These are phyloP conservation scores for Sminthurides aquaticus DNA, from an alignment of 2,888 invertebrate genomes.

Conservation along the genomic window DNA sequence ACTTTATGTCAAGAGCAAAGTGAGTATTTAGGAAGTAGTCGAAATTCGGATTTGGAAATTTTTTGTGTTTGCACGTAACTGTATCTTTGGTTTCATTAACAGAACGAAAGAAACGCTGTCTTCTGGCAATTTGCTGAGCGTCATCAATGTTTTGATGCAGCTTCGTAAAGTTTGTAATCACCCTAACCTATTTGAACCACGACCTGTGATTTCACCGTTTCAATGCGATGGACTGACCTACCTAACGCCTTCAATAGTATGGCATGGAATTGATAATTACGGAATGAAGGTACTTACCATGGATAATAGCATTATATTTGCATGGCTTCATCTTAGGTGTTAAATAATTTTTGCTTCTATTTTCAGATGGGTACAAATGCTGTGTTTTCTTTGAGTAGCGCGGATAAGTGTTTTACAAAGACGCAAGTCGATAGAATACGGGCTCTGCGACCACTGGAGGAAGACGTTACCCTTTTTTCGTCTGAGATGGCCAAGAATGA, in stretches of 20 bases:
- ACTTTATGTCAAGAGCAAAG: constrained; percentile 96
- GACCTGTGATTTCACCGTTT: constrained; percentile 90
- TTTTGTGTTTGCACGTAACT: not conserved
- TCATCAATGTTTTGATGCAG: constrained; percentile 95
- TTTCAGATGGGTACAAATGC: constrained; percentile 16
- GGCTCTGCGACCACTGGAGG: constrained; percentile 15
- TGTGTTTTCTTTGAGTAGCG: constrained; percentile 20
- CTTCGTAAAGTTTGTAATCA: constrained; percentile 96
- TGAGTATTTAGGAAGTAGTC: constrained; percentile 49
- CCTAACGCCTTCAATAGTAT: constrained; percentile 64
- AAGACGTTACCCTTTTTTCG: not conserved
- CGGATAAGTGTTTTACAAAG: constrained; percentile 20
- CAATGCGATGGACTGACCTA: constrained; percentile 70
- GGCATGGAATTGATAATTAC: constrained; percentile 63
- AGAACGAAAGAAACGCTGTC: constrained; percentile 90
- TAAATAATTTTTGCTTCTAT: not conserved
- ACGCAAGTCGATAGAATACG: constrained; percentile 21
- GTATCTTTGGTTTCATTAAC: constrained; percentile 23
- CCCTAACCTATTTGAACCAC: constrained; percentile 93
- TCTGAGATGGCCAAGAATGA: not conserved
- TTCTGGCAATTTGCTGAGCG: constrained; percentile 86
- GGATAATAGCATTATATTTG: too few relatives aligned
- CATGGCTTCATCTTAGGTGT: not conserved
- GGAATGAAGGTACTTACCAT: not conserved
- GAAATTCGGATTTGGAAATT: not conserved